These are phyloP conservation scores for Cephalopterus ornatus DNA, from an alignment of 2,113 vertebrate species.

Conservation along the genomic window DNA sequence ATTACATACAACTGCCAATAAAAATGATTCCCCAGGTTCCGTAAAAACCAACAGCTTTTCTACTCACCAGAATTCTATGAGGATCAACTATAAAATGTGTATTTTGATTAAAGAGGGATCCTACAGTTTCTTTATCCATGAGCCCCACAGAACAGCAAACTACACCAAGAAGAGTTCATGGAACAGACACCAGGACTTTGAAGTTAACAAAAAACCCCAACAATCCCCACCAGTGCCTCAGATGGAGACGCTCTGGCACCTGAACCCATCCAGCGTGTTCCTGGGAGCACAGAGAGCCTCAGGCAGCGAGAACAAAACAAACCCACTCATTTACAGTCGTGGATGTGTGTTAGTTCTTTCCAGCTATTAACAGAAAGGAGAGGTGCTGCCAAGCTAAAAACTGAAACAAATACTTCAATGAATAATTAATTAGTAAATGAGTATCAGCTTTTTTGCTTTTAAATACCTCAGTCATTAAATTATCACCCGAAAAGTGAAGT, in stretches of 20 bases:
- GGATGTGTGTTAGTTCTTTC: neutral
- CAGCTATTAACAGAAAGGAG: neutral
- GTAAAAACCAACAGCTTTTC: neutral
- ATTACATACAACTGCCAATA: neutral
- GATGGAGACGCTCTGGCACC: neutral
- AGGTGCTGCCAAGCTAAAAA: slow-evolving; percentile 15
- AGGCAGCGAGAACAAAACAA: neutral
- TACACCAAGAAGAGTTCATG: neutral
- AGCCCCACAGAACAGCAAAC: neutral
- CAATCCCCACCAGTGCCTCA: neutral
- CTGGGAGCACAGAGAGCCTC: neutral
- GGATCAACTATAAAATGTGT: neutral
- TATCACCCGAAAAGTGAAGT: neutral
- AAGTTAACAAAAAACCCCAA: neutral
- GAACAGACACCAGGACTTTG: neutral
- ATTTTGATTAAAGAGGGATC: neutral
- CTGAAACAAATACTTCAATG: neutral
- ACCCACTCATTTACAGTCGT: neutral
- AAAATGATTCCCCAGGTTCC: neutral
- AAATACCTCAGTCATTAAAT: neutral
- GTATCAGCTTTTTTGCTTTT: neutral
- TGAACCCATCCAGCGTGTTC: neutral
- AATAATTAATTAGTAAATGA: neutral
- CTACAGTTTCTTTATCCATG: neutral
- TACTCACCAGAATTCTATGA: neutral